These are phyloP conservation scores for Drosophila elegans DNA, from an alignment of 1,140 invertebrate genomes.

Conservation along the genomic window DNA sequence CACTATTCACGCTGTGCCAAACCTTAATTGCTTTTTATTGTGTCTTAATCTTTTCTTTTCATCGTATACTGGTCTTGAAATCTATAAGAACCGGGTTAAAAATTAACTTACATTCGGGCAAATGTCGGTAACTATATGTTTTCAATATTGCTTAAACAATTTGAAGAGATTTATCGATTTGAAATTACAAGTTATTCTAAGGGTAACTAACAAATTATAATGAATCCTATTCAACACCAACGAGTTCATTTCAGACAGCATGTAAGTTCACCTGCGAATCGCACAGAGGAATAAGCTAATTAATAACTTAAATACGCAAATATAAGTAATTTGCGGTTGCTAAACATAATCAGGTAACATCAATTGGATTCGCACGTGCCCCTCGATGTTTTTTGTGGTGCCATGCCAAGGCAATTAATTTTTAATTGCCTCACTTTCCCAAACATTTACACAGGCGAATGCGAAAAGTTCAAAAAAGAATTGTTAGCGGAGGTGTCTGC, in stretches of 20 bases:
- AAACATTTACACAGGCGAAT: slow-evolving; percentile 12
- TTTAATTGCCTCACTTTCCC: slow-evolving; percentile 76
- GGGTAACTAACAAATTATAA: slow-evolving; percentile 9
- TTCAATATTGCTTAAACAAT: no score
- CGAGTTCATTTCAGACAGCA: slow-evolving; percentile 2
- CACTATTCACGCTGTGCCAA: no score
- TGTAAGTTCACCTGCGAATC: slow-evolving; percentile 8
- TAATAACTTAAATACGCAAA: slow-evolving; percentile 15
- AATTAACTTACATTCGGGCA: no score
- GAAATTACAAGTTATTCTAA: neutral
- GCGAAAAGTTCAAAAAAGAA: slow-evolving; percentile 19
- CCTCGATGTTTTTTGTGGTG: slow-evolving; percentile 8
- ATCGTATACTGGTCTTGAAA: no score
- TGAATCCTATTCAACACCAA: neutral
- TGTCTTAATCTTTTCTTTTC: no score
- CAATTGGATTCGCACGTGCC: slow-evolving; percentile 38
- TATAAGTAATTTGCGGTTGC: slow-evolving; percentile 11
- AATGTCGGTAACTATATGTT: no score
- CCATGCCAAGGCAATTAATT: slow-evolving; percentile 57
- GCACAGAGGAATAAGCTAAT: slow-evolving; percentile 9
- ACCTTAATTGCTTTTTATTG: no score
- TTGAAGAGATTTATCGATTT: no score
- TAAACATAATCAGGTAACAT: slow-evolving; percentile 15
- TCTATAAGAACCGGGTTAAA: no score
- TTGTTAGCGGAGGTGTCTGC: slow-evolving; percentile 29